Percentiles rank a stretch among this genome's conserved stretches.
These are phyloP conservation scores for Bombus breviceps DNA, from an alignment of 1,140 invertebrate species.

Conservation along the genomic window DNA sequence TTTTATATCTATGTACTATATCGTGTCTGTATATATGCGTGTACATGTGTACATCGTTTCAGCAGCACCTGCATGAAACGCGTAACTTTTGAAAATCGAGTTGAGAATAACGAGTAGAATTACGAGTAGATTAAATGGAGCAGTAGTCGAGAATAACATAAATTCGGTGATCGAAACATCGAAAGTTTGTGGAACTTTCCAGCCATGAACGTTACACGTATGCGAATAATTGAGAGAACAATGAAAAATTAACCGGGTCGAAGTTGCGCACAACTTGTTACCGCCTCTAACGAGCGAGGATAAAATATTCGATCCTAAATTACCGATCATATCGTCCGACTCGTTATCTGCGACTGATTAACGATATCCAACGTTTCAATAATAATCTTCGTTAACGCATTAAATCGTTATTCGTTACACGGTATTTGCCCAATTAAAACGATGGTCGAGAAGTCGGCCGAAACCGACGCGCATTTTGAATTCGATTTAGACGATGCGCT, in stretches of 20 bases:
- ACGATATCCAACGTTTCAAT: neutral
- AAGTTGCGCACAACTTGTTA: neutral
- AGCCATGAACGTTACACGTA: too few relatives aligned
- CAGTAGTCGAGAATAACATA: too few relatives aligned
- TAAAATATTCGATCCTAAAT: neutral
- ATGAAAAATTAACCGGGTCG: neutral
- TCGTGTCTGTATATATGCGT: too few relatives aligned
- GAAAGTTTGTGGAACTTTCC: too few relatives aligned
- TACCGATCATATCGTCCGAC: too few relatives aligned
- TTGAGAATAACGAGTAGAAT: too few relatives aligned
- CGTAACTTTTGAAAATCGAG: too few relatives aligned
- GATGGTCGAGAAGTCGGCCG: neutral
- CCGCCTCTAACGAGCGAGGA: neutral
- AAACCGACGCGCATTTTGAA: conserved; percentile 33
- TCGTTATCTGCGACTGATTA: neutral
- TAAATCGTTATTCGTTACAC: neutral
- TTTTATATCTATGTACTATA: neutral
- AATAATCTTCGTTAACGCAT: neutral
- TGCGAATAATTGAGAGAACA: too few relatives aligned
- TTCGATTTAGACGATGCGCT: conserved; percentile 43
- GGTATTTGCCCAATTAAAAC: neutral
- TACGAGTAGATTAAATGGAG: too few relatives aligned
- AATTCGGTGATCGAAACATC: too few relatives aligned
- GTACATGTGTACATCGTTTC: too few relatives aligned
- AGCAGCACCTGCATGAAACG: too few relatives aligned